phyloP scores from a whole-genome alignment of 2,888 invertebrate species.

The Hypomecis atomaria region DNA sequence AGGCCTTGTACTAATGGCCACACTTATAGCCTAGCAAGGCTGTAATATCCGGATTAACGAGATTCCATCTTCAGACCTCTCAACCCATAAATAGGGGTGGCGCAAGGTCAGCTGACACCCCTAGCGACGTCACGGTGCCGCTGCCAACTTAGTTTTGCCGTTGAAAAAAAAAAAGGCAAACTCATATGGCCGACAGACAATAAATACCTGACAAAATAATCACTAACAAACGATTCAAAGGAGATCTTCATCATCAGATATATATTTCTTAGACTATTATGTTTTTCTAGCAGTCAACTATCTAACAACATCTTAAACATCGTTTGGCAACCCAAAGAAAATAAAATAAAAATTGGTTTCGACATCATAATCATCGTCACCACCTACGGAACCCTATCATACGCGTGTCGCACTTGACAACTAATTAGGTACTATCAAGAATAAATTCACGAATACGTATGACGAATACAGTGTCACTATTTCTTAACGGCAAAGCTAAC shows the following conservation, averaged over 20 bases:
- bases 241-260: too few relatives aligned
- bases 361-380: too few relatives aligned
- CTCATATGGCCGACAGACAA: not conserved
- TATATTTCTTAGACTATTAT: too few relatives aligned
- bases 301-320: too few relatives aligned
- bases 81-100: slow-evolving; percentile 30
- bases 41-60: slow-evolving; percentile 30
- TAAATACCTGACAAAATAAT: too few relatives aligned
- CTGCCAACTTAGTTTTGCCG: not conserved
- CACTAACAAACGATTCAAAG: too few relatives aligned
- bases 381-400: too few relatives aligned
- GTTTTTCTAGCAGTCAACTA: too few relatives aligned
- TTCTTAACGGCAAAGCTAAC: not conserved
- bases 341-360: too few relatives aligned
- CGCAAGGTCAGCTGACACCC: slow-evolving; percentile 30
- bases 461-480: not conserved
- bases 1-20: slow-evolving; percentile 13
- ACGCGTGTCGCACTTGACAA: too few relatives aligned
- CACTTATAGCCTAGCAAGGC: slow-evolving; percentile 17
- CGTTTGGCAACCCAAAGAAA: too few relatives aligned
- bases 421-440: too few relatives aligned
- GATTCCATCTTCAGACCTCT: slow-evolving; percentile 23
- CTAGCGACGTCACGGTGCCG: not conserved
- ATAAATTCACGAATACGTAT: not conserved
- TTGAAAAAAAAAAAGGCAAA: not conserved